These are phyloP conservation scores for Helostoma temminkii DNA, from an alignment of 2,797 vertebrate species.

Conservation along the genomic window DNA sequence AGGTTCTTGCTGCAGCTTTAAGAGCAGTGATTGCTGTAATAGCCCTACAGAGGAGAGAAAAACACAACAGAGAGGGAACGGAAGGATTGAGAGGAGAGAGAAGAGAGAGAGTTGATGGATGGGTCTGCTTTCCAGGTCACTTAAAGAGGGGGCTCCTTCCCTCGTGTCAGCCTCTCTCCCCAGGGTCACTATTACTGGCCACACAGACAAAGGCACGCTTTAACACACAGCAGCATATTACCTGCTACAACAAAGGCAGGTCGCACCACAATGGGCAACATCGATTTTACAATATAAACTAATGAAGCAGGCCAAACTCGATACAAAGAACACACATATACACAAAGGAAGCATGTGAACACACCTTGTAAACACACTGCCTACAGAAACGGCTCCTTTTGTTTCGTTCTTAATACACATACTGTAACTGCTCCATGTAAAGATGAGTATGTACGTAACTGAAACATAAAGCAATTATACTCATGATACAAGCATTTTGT, in stretches of 20 bases:
- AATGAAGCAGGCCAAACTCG: slow-evolving; percentile 78
- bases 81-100: slow-evolving; percentile 66
- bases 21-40: slow-evolving; percentile 73
- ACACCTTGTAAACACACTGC: slow-evolving; percentile 56
- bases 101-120: slow-evolving; percentile 75
- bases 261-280: slow-evolving; percentile 73
- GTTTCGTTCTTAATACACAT: slow-evolving; percentile 56
- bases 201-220: slow-evolving; percentile 25
- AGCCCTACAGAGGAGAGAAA: slow-evolving; percentile 45
- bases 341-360: slow-evolving; percentile 15
- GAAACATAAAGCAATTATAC: slow-evolving; percentile 75
- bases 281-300: slow-evolving; percentile 85
- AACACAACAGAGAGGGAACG: slow-evolving; percentile 45
- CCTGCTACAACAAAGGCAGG: slow-evolving; percentile 39
- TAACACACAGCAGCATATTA: slow-evolving; percentile 14
- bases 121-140: slow-evolving; percentile 74
- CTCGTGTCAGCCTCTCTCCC: slow-evolving; percentile 52
- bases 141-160: slow-evolving; percentile 58
- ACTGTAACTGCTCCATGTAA: slow-evolving; percentile 74
- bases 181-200: slow-evolving; percentile 68
- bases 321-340: slow-evolving; percentile 53
- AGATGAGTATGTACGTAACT: slow-evolving; percentile 70
- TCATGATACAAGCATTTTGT: slow-evolving; percentile 23
- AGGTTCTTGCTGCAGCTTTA: slow-evolving; percentile 56
- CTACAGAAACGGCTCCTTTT: slow-evolving; percentile 46